Conservation (phyloP, 2,797 vertebrate species). For the Eptatretus atami region DNA sequence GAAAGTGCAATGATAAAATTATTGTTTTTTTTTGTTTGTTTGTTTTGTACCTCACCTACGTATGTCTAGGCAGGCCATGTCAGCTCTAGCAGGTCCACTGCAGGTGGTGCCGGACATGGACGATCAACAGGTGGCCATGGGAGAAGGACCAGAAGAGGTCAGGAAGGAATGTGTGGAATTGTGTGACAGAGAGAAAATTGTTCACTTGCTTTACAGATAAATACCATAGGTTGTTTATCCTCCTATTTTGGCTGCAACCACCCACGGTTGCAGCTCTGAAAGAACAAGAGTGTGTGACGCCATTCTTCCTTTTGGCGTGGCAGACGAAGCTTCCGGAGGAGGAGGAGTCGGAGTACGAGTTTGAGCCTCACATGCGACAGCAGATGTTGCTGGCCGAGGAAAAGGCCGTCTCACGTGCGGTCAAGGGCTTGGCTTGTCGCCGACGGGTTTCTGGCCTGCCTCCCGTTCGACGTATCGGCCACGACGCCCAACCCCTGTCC, state of each 20-base stretch:
- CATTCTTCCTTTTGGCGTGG: no score
- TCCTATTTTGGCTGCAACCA: no score
- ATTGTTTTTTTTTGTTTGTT: no score
- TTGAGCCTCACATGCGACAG: slow-evolving; percentile 98
- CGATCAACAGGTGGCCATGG: slow-evolving; percentile 42
- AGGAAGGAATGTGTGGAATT: slow-evolving; percentile 8
- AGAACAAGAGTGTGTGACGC: no score
- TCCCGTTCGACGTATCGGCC: slow-evolving; percentile 58
- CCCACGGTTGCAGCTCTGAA: no score
- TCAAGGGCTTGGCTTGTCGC: slow-evolving; percentile 40
- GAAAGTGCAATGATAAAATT: no score
- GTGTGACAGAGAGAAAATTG: background rate
- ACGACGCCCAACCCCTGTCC: slow-evolving; percentile 75
- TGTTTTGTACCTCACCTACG: no score
- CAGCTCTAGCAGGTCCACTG: slow-evolving; percentile 56
- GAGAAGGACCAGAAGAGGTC: slow-evolving; percentile 67
- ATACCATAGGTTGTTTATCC: background rate
- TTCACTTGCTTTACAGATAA: background rate
- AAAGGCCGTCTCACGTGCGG: slow-evolving; percentile 74
- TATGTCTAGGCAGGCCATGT: slow-evolving; percentile 52
- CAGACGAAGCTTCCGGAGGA: slow-evolving; percentile 43
- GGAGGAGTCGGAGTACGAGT: slow-evolving; percentile 91
- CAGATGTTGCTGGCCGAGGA: slow-evolving; percentile 86
- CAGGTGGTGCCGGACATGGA: slow-evolving; percentile 95
- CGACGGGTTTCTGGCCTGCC: slow-evolving; percentile 61